These are phyloP conservation scores for Centropristis striata DNA, from an alignment of 2,113 vertebrate species.

Conservation along the genomic window DNA sequence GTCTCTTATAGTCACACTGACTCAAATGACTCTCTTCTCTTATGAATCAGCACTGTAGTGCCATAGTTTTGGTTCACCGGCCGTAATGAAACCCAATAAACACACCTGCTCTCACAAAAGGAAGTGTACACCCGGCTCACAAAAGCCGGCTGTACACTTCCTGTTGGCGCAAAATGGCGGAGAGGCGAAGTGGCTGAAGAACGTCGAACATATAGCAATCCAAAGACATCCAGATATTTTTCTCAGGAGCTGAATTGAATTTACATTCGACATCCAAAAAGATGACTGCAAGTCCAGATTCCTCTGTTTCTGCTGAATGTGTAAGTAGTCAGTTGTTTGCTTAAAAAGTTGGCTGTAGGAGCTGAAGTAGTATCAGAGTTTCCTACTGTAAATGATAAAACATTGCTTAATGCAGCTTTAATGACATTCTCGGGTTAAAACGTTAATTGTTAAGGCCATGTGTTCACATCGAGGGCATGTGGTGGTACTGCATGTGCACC, in stretches of 20 bases:
- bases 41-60: slow-evolving; percentile 2
- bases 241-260: slow-evolving; percentile 76
- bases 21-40: neutral
- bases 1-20: neutral
- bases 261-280: slow-evolving; percentile 78
- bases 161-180: slow-evolving; percentile 51
- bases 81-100: slow-evolving; percentile 38
- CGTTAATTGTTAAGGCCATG: slow-evolving; percentile 36
- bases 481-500: slow-evolving; percentile 28
- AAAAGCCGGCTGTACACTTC: slow-evolving; percentile 57
- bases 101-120: slow-evolving; percentile 49
- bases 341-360: slow-evolving; percentile 64
- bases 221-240: slow-evolving; percentile 73
- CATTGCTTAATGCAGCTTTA: slow-evolving; percentile 80
- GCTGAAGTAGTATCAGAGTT: slow-evolving; percentile 29
- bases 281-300: slow-evolving; percentile 81
- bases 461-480: slow-evolving; percentile 41
- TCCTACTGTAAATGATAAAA: slow-evolving; percentile 26
- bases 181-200: slow-evolving; percentile 65
- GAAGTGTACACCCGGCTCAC: slow-evolving; percentile 58
- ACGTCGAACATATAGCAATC: slow-evolving; percentile 58
- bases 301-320: slow-evolving; percentile 82
- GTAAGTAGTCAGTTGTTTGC: slow-evolving; percentile 83
- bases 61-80: slow-evolving; percentile 17
- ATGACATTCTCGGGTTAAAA: slow-evolving; percentile 32